Conservation (phyloP, 2,113 vertebrate genomes). For the Nettapus auritus region DNA sequence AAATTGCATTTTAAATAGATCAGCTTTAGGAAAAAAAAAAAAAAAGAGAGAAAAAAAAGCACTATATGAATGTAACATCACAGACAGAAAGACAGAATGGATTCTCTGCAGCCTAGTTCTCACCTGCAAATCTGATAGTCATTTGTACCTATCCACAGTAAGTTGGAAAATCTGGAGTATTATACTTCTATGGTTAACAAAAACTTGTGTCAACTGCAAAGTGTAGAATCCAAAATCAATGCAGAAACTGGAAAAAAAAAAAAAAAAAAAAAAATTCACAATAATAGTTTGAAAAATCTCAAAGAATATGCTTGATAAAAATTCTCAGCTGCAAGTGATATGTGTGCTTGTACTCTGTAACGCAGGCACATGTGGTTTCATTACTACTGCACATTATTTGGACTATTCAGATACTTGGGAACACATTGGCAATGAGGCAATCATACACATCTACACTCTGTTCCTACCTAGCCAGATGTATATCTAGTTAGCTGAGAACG, state of each 20-base stretch:
- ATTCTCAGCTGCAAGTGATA: background rate
- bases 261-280: background rate
- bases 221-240: background rate
- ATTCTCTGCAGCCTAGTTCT: background rate
- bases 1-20: background rate
- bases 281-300: background rate
- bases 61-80: background rate
- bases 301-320: background rate
- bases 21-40: background rate
- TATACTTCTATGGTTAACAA: background rate
- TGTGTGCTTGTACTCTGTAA: background rate
- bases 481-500: background rate
- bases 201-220: background rate
- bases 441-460: background rate
- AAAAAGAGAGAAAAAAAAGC: no score
- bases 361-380: background rate
- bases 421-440: background rate
- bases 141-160: background rate
- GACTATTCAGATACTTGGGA: background rate
- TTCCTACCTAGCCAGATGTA: background rate
- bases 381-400: background rate
- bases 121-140: background rate
- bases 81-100: background rate
- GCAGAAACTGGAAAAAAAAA: background rate
- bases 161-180: background rate